Evolutionary conservation across 1,140 invertebrate genomes (phyloP).

Genomic region (Phthorimaea operculella): DNA sequence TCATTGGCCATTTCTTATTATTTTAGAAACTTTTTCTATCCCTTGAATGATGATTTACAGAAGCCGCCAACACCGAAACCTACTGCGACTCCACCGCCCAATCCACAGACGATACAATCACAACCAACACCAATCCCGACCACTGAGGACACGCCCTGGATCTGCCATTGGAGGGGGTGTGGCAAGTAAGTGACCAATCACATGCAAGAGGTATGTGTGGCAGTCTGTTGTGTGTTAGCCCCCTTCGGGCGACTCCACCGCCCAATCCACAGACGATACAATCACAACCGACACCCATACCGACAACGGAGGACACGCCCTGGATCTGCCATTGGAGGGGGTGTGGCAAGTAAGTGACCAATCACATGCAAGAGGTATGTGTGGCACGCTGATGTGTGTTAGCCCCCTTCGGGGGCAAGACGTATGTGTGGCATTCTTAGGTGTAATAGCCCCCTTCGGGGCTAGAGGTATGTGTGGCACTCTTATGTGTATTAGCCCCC

Average conservation of each 20-base stretch:
- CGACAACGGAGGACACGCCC: slow-evolving; percentile 60
- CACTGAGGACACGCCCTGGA: slow-evolving; percentile 70
- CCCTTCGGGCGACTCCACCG: too few species aligned
- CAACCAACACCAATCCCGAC: slow-evolving; percentile 23
- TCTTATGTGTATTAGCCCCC: too few species aligned
- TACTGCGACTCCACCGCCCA: slow-evolving; percentile 41
- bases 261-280: slow-evolving; percentile 36
- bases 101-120: slow-evolving; percentile 31
- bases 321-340: slow-evolving; percentile 94
- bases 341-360: slow-evolving; percentile 76
- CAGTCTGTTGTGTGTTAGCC: too few species aligned
- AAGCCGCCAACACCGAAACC: slow-evolving; percentile 36
- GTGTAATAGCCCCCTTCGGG: too few species aligned
- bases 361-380: background rate
- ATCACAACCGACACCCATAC: slow-evolving; percentile 24
- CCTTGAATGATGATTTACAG: background rate
- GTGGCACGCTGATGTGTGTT: too few species aligned
- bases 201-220: too few species aligned
- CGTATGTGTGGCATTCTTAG: too few species aligned
- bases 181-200: slow-evolving; percentile 69
- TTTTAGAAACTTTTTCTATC: too few species aligned
- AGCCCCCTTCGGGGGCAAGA: too few species aligned
- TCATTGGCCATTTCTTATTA: too few species aligned
- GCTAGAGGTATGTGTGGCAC: too few species aligned
- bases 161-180: slow-evolving; percentile 95